Conservation (phyloP, 1,140 invertebrate genomes). For the Battus philenor region DNA sequence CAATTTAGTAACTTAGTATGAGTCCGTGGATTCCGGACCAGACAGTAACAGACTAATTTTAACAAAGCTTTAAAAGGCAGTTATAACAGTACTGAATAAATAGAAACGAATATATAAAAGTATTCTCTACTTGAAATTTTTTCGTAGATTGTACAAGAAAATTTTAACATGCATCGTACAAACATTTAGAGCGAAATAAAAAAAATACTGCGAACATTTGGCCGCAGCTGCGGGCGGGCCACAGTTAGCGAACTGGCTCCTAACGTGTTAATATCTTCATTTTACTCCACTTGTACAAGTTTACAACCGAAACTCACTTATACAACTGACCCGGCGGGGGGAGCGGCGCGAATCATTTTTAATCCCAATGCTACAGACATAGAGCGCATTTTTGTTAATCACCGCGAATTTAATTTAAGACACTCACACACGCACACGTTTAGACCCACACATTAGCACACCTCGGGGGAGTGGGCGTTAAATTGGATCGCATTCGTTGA, state of each 20-base stretch:
- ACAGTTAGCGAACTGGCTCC: slow-evolving; percentile 4
- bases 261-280: slow-evolving; percentile 16
- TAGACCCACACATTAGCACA: slow-evolving; percentile 36
- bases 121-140: too few species aligned
- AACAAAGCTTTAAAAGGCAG: too few species aligned
- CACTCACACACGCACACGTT: too few species aligned
- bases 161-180: too few species aligned
- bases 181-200: background rate
- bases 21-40: too few species aligned
- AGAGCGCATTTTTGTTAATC: slow-evolving; percentile 28
- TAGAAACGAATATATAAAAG: too few species aligned
- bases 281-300: slow-evolving; percentile 25
- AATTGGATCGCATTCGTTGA: slow-evolving; percentile 58
- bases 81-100: too few species aligned
- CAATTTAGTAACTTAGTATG: too few species aligned
- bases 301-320: slow-evolving; percentile 29
- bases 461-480: slow-evolving; percentile 42
- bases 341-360: slow-evolving; percentile 18
- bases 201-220: slow-evolving; percentile 2
- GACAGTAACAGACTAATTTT: too few species aligned
- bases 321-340: slow-evolving; percentile 11
- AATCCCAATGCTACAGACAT: slow-evolving; percentile 19
- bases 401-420: slow-evolving; percentile 50
- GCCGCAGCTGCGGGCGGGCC: slow-evolving; percentile 1
- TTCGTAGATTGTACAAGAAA: too few species aligned